Base-by-base conservation (phyloP, 64 coral and sea anemone genomes). In the Pocillopora damicornis region DNA sequence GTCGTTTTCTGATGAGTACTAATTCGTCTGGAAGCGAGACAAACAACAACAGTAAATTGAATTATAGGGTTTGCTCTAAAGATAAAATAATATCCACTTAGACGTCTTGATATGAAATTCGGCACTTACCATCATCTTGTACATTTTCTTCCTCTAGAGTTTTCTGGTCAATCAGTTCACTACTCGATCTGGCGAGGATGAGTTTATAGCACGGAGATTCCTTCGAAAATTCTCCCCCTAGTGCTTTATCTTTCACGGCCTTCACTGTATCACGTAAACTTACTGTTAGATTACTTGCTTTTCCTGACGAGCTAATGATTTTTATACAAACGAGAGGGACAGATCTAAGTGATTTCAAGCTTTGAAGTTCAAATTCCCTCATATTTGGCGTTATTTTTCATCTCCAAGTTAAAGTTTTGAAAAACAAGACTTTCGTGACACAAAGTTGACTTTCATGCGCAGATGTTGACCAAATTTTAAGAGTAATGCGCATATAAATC, bases 361-460 rank as follows among this genome's bases (percentile, higher is more conserved):
- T 91, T 83, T 96, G 94, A 88, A 96, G 88, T 86, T 96, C 94
- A 79, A 96, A 83, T 80, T 96, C 94, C 81, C 94, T 96, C 94
- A 96, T 96, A 75, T 72, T 96, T 42, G 37, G 37, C n/a, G 65
- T 85, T 72, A 9, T 85, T 45, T 45, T 72, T 69, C 65, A 85
- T 85, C 37, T 51, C 81, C 20, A 23, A 63, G 22, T 69, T 79
- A 51, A 51, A 51, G 42, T 79, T 83, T 71, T 83, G 80, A 61
- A 85, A 85, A 71, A 67, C 63, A 85, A 73, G 64, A 85, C 15
- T 85, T 51, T 72, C 81, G 65, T 85, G 64, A 72, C 81, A 85
- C 81, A 56, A 15, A 58, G 80, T 71, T 79, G 67, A 72, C 81
- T 37, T 85, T 85, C 63, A 85, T 85, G 81, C 81, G 81, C 81